Evolutionary conservation across 2,888 invertebrate genomes (phyloP).

Genomic region (Baccha elongata): DNA sequence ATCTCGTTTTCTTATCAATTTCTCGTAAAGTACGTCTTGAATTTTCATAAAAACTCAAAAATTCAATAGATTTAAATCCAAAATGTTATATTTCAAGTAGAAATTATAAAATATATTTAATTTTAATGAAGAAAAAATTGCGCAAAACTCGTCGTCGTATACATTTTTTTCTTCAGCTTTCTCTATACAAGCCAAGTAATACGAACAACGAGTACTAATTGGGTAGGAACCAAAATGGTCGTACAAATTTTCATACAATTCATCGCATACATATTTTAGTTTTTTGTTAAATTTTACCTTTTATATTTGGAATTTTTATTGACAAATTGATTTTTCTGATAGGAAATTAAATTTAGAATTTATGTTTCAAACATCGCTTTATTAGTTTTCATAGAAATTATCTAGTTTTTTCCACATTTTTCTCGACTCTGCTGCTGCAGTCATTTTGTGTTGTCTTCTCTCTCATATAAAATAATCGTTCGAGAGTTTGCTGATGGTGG

Average conservation of each 20-base stretch:
- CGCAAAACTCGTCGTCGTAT: constrained; percentile 57
- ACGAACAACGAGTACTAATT: constrained; percentile 22
- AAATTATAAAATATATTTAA: constrained; percentile 18
- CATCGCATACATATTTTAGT: constrained; percentile 65
- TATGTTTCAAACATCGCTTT: constrained; percentile 21
- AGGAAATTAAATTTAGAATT: constrained; percentile 48
- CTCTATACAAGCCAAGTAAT: constrained; percentile 61
- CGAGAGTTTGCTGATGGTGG: constrained; percentile 60
- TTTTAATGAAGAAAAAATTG: constrained; percentile 53
- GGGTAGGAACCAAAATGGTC: constrained; percentile 67
- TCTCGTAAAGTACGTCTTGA: constrained; percentile 43
- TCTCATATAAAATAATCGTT: constrained; percentile 43
- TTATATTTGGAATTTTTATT: background rate
- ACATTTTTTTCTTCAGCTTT: constrained; percentile 56
- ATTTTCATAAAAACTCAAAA: constrained; percentile 16
- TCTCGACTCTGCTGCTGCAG: constrained; percentile 37
- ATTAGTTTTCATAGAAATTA: constrained; percentile 61
- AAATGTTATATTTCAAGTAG: constrained; percentile 25
- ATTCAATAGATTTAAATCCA: constrained; percentile 1
- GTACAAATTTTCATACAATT: constrained; percentile 68
- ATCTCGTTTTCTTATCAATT: constrained; percentile 20
- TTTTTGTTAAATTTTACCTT: constrained; percentile 38
- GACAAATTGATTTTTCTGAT: constrained; percentile 17
- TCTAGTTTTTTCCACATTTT: constrained; percentile 61
- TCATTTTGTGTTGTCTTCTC: constrained; percentile 42